Percentiles rank a stretch among this genome's conserved stretches.
Evolutionary conservation across 2,888 invertebrate species (phyloP).

Genomic region (Metellina segmentata): DNA sequence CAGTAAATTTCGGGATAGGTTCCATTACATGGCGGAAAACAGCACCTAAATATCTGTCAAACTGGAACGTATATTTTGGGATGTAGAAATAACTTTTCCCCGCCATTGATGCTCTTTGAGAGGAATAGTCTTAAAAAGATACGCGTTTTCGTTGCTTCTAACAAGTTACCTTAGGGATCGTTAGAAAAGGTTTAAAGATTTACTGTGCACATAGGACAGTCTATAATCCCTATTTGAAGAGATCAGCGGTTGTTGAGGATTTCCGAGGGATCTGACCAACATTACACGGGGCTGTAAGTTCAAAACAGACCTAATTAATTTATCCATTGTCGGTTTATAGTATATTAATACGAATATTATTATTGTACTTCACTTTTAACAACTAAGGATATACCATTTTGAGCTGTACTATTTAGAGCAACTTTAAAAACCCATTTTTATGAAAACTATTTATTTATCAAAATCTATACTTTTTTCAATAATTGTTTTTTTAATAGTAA

Average conservation of each 20-base stretch:
- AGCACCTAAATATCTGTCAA: background rate
- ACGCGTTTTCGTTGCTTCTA: slow-evolving; percentile 35
- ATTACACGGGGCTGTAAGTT: slow-evolving; percentile 22
- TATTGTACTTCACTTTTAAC: background rate
- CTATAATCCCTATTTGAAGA: slow-evolving; percentile 55
- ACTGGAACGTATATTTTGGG: background rate
- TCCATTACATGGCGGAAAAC: too few species aligned
- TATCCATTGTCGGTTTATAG: background rate
- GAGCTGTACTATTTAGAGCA: too few species aligned
- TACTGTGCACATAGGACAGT: slow-evolving; percentile 14
- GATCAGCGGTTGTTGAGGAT: slow-evolving; percentile 27
- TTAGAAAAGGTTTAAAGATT: slow-evolving; percentile 70
- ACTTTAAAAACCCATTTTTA: too few species aligned
- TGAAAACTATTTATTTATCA: too few species aligned
- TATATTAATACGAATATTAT: background rate
- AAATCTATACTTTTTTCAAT: too few species aligned
- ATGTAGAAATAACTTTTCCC: background rate
- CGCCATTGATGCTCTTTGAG: background rate
- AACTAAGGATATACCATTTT: background rate
- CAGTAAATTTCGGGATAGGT: too few species aligned
- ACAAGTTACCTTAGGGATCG: slow-evolving; percentile 62
- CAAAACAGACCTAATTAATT: slow-evolving; percentile 20
- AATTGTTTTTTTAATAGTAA: too few species aligned
- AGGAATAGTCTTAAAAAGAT: background rate
- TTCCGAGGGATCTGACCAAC: slow-evolving; percentile 33